phyloP scores from a whole-genome alignment of 2,113 vertebrate species.

The Semnornis frantzii region DNA sequence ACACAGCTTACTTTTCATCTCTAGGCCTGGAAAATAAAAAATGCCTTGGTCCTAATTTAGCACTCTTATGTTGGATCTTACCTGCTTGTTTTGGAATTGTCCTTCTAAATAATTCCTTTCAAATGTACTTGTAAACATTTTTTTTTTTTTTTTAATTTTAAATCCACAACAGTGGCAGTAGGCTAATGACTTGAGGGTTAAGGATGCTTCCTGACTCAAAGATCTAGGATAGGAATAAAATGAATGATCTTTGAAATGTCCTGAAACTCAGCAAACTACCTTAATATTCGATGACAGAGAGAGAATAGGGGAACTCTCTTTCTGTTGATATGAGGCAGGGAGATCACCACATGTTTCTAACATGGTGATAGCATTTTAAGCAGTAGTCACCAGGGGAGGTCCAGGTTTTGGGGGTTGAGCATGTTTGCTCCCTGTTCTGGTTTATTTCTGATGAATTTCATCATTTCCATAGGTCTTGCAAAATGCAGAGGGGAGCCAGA shows the following conservation, averaged over 20 bases:
- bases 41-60: not conserved
- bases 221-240: not conserved
- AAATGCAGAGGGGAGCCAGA: not conserved
- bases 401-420: not conserved
- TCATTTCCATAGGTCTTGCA: not conserved
- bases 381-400: not conserved
- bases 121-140: not conserved
- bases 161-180: fast-evolving
- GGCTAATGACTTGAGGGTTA: not conserved
- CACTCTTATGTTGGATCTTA: not conserved
- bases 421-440: not conserved
- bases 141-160: not conserved
- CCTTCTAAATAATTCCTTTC: not conserved
- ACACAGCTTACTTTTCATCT: not conserved
- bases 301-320: not conserved
- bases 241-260: not conserved
- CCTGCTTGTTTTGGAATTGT: not conserved
- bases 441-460: not conserved
- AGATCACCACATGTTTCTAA: not conserved
- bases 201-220: not conserved
- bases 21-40: conserved; percentile 43
- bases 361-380: not conserved
- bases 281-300: not conserved
- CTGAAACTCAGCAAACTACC: not conserved
- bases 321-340: not conserved